phyloP scores from a whole-genome alignment of 2,888 invertebrate genomes.

The Drosophila conformis region DNA sequence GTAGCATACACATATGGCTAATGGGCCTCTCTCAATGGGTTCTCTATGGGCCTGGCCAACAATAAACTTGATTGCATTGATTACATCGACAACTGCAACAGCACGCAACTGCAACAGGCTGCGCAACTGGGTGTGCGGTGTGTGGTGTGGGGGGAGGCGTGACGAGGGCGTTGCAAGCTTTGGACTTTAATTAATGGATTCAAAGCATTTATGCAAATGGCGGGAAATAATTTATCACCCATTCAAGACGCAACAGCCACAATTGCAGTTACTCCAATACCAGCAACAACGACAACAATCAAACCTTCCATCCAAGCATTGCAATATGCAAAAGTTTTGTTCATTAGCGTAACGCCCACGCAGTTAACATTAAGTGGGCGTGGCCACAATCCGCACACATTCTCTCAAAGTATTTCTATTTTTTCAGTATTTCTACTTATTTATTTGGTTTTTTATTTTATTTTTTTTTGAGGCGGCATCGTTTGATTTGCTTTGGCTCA shows the following conservation, averaged over 20 bases:
- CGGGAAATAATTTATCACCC: constrained; percentile 84
- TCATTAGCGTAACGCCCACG: constrained; percentile 76
- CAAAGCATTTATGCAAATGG: constrained; percentile 83
- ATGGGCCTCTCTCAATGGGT: constrained; percentile 59
- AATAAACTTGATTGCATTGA: constrained; percentile 76
- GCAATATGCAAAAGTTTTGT: constrained; percentile 64
- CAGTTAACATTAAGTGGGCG: constrained; percentile 70
- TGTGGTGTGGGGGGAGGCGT: constrained; percentile 50
- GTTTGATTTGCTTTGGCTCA: constrained; percentile 65
- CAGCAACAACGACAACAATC: constrained; percentile 54
- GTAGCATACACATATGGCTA: constrained; percentile 64
- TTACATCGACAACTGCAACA: constrained; percentile 68
- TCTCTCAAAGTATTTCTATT: constrained; percentile 39
- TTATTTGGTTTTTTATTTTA: constrained; percentile 7
- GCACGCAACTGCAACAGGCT: constrained; percentile 51
- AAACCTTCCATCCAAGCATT: constrained; percentile 69
- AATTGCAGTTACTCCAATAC: constrained; percentile 30
- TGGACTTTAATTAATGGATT: constrained; percentile 83
- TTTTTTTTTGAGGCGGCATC: constrained; percentile 61
- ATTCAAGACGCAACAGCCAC: constrained; percentile 71
- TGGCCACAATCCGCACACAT: constrained; percentile 60
- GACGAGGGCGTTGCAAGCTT: constrained; percentile 64
- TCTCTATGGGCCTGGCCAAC: constrained; percentile 77
- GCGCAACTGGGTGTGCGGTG: constrained; percentile 14
- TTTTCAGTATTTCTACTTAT: constrained; percentile 33